Evolutionary conservation across 2,113 vertebrate species (phyloP).

Genomic region (Chaetorhynchus papuensis): DNA sequence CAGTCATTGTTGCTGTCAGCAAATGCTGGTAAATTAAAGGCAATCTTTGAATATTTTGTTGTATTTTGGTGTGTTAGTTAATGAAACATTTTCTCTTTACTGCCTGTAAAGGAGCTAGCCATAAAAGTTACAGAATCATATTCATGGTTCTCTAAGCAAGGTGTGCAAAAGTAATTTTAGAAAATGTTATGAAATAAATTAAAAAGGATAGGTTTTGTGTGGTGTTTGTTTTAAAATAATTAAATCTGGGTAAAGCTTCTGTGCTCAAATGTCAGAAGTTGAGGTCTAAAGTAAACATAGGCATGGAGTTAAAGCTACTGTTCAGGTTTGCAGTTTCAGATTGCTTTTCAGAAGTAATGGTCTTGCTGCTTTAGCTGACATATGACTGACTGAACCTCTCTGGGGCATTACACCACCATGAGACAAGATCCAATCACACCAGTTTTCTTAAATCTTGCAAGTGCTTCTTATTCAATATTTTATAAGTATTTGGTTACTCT

Average conservation of each 20-base stretch:
- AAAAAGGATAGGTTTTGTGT: neutral
- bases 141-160: neutral
- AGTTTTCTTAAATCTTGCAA: neutral
- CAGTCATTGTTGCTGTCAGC: neutral
- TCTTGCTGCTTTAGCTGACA: neutral
- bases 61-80: neutral
- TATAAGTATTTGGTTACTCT: neutral
- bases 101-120: neutral
- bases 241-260: neutral
- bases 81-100: neutral
- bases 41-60: neutral
- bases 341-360: conserved; percentile 9
- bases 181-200: neutral
- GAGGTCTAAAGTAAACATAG: neutral
- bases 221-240: conserved; percentile 27
- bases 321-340: neutral
- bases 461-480: neutral
- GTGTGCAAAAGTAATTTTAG: neutral
- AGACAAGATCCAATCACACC: neutral
- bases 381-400: neutral
- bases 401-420: neutral
- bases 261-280: neutral
- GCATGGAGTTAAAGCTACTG: neutral
- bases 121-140: neutral
- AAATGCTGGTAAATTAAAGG: neutral